Evolutionary conservation across 2,113 vertebrate species (phyloP).

Genomic region (Piprites chloris): DNA sequence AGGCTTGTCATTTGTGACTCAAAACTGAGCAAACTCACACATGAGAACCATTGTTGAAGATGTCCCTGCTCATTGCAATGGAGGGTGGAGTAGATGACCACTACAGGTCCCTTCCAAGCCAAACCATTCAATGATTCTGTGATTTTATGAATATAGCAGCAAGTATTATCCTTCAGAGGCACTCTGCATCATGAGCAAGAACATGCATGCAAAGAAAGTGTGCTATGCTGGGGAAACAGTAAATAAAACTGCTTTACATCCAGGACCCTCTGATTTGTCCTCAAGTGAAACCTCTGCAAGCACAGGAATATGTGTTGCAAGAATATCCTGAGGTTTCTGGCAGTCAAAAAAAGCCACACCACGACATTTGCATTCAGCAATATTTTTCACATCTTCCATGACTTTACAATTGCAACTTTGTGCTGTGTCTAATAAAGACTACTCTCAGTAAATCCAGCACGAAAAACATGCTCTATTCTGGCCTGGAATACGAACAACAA

Average conservation of each 20-base stretch:
- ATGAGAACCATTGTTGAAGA: not conserved
- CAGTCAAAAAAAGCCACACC: not conserved
- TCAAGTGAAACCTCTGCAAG: not conserved
- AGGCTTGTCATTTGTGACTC: not conserved
- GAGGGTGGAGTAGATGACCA: not conserved
- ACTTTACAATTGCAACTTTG: not conserved
- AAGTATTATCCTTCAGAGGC: not conserved
- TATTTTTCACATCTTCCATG: rapidly evolving
- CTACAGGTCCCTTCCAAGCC: not conserved
- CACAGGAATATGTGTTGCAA: not conserved
- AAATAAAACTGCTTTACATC: not conserved
- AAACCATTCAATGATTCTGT: not conserved
- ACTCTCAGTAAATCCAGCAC: not conserved
- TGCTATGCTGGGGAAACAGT: rapidly evolving
- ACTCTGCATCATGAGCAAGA: not conserved
- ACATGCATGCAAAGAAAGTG: rapidly evolving
- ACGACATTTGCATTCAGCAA: not conserved
- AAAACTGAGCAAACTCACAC: not conserved
- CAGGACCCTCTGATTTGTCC: not conserved
- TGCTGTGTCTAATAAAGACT: not conserved
- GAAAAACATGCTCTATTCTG: not conserved
- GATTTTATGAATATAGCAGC: not conserved
- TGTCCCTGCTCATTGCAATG: rapidly evolving
- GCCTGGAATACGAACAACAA: not conserved
- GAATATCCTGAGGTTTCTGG: not conserved